phyloP scores from a whole-genome alignment of 2,888 invertebrate species.

The Drosophila mettleri region DNA sequence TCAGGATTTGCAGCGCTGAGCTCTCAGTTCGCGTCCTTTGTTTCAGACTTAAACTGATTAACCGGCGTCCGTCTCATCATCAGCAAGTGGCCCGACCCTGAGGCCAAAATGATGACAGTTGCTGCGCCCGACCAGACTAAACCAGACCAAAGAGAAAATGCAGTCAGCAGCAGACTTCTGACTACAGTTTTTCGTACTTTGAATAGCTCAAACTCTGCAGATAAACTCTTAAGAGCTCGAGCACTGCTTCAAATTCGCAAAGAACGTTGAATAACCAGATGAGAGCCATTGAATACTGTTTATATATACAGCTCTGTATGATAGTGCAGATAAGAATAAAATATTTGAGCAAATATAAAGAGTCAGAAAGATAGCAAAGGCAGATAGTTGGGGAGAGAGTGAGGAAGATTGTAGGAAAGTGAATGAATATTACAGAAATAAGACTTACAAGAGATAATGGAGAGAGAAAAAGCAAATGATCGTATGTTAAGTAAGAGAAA shows the following conservation, averaged over 20 bases:
- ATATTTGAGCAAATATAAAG: background rate
- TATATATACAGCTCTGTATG: background rate
- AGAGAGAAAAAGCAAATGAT: background rate
- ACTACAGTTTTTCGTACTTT: background rate
- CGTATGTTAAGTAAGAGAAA: background rate
- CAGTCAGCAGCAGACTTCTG: conserved; percentile 23
- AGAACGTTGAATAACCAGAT: conserved; percentile 8
- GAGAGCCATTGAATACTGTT: conserved; percentile 2
- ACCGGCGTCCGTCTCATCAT: conserved; percentile 39
- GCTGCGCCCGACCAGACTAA: conserved; percentile 3
- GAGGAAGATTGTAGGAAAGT: background rate
- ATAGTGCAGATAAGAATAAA: background rate
- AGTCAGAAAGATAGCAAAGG: background rate
- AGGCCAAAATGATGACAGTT: conserved; percentile 38
- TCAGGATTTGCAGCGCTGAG: conserved; percentile 15
- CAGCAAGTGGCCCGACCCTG: conserved; percentile 38
- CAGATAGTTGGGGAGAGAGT: background rate
- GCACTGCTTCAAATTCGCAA: background rate
- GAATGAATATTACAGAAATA: too few species aligned
- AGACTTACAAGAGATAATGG: too few species aligned
- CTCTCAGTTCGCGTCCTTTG: conserved; percentile 30
- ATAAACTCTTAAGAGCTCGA: conserved; percentile 11
- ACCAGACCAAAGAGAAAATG: background rate
- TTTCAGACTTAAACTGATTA: conserved; percentile 67
- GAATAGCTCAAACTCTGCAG: conserved; percentile 1